Evolutionary conservation across 64 coral and sea anemone genomes (phyloP), one percentile per base, ranked within the genome.

Genomic region (Pocillopora damicornis): DNA sequence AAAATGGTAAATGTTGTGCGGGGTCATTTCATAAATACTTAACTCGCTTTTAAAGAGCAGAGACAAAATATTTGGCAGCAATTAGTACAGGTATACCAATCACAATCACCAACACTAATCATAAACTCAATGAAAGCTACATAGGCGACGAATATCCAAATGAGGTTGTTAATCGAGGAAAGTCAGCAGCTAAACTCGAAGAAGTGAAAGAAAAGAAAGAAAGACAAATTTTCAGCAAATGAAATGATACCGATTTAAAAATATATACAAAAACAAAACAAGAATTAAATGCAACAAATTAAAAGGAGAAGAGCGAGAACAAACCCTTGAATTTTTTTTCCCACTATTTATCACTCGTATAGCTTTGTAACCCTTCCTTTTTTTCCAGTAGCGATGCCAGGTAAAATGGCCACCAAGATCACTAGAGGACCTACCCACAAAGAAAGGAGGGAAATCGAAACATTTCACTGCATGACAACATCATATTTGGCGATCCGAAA

Each of bases 311-410:
- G 30, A 30, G 30, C 30, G n/a, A n/a, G n/a, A n/a, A 30, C 30
- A 30, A 30, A 30, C 30, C 30, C 0, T 30, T 30, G 30, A 30
- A 30, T 30, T 30, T 30, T 30, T 30, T 30, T 30, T 30, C 30
- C 0, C 30, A 30, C 30, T 30, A 30, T 30, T 30, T 30, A 30
- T 30, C 30, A 30, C 36, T 42, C 11, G 58, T 42, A 66, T 72
- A 85, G 71, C 81, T 85, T 1, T 85, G 17, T 1, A 85, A 16
- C 9, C 81, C 65, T 2, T 30, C 0, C 0, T 30, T 73, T 65
- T 30, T 58, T 85, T 57, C 81, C 63, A 12, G 81, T 11, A 72
- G 81, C 81, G 72, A 85, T 58, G 17, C 63, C 26, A 11, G 73
- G 64, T 9, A 65, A 71, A 51, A 85, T 13, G 20, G 20, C 22